Base-by-base conservation (phyloP, 2,888 invertebrate genomes). In the Drepana falcataria region DNA sequence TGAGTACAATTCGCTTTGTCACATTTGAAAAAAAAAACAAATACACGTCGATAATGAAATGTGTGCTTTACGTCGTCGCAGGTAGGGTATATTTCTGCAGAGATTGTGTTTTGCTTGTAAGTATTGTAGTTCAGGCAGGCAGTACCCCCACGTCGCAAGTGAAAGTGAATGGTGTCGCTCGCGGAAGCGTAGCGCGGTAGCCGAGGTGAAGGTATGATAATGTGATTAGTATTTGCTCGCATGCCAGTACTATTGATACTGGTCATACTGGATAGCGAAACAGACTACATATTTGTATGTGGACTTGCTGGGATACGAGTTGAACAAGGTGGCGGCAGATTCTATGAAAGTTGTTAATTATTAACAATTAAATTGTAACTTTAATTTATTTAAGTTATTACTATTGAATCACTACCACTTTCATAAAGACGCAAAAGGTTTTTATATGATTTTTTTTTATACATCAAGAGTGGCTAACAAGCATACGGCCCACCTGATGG, bases 131-230 rank as follows among this genome's bases (percentile, higher is more conserved):
- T 70, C 64, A 68, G 71, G 61, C 66, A 68, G 69, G 71, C 70
- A 59, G 67, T 77, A 69, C 71, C 75, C 69, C 76, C 73, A 69
- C 75, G 67, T 57, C 64, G 64, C 57, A 60, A 87, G 88, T 87
- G 88, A 89, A 89, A 88, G 88, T 87, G 85, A 85, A 79, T 61
- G 81, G 77, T 79, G 83, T 81, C 83, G 81, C 69, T 71, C 73
- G 76, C 84, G 86, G 88, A 87, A 87, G 81, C 81, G 79, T 79
- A 79, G 65, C 71, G 74, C 79, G 69, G 83, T 79, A 79, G 83
- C 81, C 73, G 71, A 76, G 77, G 80, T 79, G 80, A 78, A 81
- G 80, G 77, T 75, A 80, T 80, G 72, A 77, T 76, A 75, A 77
- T 80, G 76, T 76, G 76, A 77, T 79, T 73, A 78, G 73, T 78